Percentiles rank a stretch among this genome's conserved stretches.
phyloP scores from a whole-genome alignment of 2,797 vertebrate genomes.

The Harpagifer antarcticus region DNA sequence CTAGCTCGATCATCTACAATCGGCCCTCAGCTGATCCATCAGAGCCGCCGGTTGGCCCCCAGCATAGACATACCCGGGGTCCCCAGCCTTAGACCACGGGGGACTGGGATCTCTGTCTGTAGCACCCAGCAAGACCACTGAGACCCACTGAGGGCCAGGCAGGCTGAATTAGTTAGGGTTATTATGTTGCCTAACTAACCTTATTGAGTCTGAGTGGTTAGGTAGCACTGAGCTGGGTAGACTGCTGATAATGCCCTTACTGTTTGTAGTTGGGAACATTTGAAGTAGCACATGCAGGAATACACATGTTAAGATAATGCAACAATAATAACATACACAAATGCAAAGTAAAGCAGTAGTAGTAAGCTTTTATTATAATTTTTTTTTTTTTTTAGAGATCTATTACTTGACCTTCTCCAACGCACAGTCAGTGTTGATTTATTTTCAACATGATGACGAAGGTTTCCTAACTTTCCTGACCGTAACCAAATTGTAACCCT shows the following conservation, averaged over 20 bases:
- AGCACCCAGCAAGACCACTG: conserved; percentile 78
- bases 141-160: conserved; percentile 71
- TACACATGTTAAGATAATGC: not conserved
- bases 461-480: not conserved
- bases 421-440: not conserved
- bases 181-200: conserved; percentile 74
- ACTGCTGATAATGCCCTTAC: conserved; percentile 1
- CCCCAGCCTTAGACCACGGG: conserved; percentile 69
- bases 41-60: conserved; percentile 55
- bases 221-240: conserved; percentile 19
- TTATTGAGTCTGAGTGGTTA: conserved; percentile 45
- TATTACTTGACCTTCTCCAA: not conserved
- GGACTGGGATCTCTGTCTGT: conserved; percentile 78
- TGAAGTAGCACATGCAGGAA: not conserved
- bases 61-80: conserved; percentile 54
- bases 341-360: not conserved
- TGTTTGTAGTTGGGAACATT: not conserved
- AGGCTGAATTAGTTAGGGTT: conserved; percentile 77
- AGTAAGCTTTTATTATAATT: too few relatives aligned
- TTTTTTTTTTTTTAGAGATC: not conserved
- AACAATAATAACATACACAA: not conserved
- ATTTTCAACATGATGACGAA: not conserved
- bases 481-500: not conserved
- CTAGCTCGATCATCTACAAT: conserved; percentile 57
- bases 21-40: conserved; percentile 68